These are phyloP conservation scores for Campylomormyrus tamandua DNA, from an alignment of 2,113 vertebrate genomes.

Conservation along the genomic window DNA sequence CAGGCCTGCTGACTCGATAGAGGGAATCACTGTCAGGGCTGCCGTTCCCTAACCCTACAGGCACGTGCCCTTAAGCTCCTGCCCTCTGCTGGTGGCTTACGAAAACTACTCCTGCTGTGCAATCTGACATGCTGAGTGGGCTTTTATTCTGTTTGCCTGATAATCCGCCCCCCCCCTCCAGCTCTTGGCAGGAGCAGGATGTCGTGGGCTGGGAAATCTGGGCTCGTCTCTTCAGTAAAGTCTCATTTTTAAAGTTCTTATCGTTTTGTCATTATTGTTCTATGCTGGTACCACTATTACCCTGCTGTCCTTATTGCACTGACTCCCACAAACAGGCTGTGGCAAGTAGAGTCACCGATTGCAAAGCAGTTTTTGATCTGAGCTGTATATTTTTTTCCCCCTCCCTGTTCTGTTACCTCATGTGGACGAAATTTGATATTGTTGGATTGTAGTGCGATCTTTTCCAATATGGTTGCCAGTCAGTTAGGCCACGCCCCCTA, in stretches of 20 bases:
- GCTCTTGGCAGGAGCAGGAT: neutral
- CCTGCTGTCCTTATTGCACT: neutral
- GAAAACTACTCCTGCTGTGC: neutral
- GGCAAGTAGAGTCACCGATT: neutral
- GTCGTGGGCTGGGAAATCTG: neutral
- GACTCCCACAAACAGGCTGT: neutral
- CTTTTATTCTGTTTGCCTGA: neutral
- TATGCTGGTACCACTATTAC: neutral
- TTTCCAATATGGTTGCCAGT: neutral
- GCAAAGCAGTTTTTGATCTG: neutral
- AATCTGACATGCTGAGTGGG: neutral
- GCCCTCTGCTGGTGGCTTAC: conserved; percentile 37
- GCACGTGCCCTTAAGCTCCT: conserved; percentile 42
- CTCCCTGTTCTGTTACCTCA: neutral
- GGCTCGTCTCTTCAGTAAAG: neutral
- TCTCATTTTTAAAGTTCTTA: neutral
- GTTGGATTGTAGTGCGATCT: neutral
- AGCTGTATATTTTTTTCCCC: neutral
- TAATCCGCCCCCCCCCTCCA: neutral
- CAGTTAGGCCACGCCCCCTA: neutral
- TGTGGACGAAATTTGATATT: neutral
- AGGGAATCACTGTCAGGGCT: neutral
- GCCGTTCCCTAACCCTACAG: conserved; percentile 27
- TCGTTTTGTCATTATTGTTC: neutral
- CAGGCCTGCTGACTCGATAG: neutral